Percentiles rank a stretch among this genome's conserved stretches.
These are phyloP conservation scores for Protosalanx chinensis DNA, from an alignment of 2,797 vertebrate genomes.

Conservation along the genomic window DNA sequence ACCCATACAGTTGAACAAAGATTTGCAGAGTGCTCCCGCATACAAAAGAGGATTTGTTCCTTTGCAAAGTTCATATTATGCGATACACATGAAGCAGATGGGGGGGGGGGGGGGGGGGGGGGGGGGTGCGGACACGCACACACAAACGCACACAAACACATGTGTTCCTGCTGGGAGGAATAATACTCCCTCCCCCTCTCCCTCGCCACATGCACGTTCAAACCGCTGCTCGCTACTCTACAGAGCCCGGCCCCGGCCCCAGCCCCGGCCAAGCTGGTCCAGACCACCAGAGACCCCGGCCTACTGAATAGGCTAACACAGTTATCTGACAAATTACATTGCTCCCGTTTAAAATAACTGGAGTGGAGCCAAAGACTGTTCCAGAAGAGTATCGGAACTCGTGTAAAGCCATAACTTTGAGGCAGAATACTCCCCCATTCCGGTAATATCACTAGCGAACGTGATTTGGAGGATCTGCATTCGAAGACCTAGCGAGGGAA, in stretches of 20 bases:
- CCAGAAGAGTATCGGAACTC: conserved; percentile 1
- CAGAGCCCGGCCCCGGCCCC: conserved; percentile 1
- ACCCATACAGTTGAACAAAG: background rate
- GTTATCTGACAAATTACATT: conserved; percentile 3
- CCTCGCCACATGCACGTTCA: conserved; percentile 11
- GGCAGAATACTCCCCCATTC: background rate
- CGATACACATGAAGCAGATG: conserved; percentile 12
- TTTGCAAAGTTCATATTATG: conserved; percentile 2
- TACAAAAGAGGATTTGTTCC: conserved; percentile 6
- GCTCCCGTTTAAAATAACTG: conserved; percentile 29
- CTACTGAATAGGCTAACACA: background rate
- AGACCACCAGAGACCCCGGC: background rate
- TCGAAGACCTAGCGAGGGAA: background rate
- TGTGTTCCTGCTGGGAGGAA: background rate
- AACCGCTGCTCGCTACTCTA: conserved; percentile 29
- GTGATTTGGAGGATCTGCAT: background rate
- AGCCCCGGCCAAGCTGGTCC: conserved; percentile 13
- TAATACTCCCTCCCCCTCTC: background rate
- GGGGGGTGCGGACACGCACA: too few relatives aligned
- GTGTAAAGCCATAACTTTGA: background rate
- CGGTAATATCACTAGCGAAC: conserved; percentile 3
- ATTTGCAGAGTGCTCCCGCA: conserved; percentile 20
- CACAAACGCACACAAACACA: background rate
- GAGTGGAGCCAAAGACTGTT: conserved; percentile 1
- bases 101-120: background rate